Base-by-base conservation (phyloP, 2,888 invertebrate species). In the Eumacrocentrus americanus region DNA sequence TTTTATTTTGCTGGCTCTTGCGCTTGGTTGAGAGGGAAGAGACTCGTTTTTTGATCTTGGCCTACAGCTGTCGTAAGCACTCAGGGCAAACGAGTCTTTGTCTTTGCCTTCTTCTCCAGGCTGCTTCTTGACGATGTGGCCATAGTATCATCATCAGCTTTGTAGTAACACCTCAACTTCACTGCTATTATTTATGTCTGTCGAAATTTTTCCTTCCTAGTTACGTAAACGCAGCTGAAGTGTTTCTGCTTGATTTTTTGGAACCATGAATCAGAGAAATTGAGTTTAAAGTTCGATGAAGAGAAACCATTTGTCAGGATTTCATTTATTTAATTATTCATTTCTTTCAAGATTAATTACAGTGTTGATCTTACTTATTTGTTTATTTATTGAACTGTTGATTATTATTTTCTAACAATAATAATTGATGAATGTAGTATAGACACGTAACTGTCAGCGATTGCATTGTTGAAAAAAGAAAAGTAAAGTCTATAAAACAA, bases 361-460 rank as follows among this genome's bases (percentile, higher is more conserved):
- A 29, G 48, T 53, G 51, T 38, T 44, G 44, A 58, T 60, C 63
- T 57, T 62, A 34, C 59, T 62, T 54, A 50, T 37, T 29, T 16
- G 23, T 2, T 38, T 14, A 47, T n/a, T n/a, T n/a, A n/a, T n/a
- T n/a, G n/a, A n/a, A n/a, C n/a, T n/a, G n/a, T n/a, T n/a, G n/a
- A n/a, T n/a, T n/a, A n/a, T n/a, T n/a, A n/a, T n/a, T n/a, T n/a
- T n/a, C n/a, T n/a, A n/a, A n/a, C n/a, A n/a, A n/a, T n/a, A n/a
- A n/a, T n/a, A n/a, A n/a, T n/a, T n/a, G n/a, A n/a, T n/a, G n/a
- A n/a, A n/a, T n/a, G n/a, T n/a, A n/a, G n/a, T n/a, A n/a, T n/a
- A n/a, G n/a, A n/a, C n/a, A n/a, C n/a, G n/a, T n/a, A n/a, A n/a
- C n/a, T n/a, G n/a, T n/a, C n/a, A n/a, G n/a, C 22, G 23, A 18